Percentiles rank a stretch among this genome's conserved stretches.
phyloP scores from a whole-genome alignment of 2,888 invertebrate genomes.

The Synergus japonicus region DNA sequence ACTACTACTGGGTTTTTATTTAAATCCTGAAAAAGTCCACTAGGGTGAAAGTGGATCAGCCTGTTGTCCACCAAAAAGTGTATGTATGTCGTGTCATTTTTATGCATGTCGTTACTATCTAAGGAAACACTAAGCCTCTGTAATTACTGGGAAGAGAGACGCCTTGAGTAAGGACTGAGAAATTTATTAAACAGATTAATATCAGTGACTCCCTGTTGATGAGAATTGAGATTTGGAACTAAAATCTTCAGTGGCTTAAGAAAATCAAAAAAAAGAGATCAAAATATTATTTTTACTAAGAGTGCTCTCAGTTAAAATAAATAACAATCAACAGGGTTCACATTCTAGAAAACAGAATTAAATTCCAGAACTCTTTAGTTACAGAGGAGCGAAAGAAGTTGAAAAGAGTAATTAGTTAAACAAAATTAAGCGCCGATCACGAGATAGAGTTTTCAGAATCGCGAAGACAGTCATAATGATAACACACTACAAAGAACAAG shows the following conservation, averaged over 20 bases:
- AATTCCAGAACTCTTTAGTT: conserved; percentile 43
- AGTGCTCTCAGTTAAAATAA: not conserved
- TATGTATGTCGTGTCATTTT: conserved; percentile 9
- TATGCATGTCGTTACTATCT: not conserved
- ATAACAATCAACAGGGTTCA: conserved; percentile 10
- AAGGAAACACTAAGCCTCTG: not conserved
- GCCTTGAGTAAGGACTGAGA: not conserved
- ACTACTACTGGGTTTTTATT: not conserved
- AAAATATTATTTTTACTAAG: not conserved
- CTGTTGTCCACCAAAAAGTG: not conserved
- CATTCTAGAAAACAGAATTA: conserved; percentile 15
- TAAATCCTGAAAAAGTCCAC: too few species aligned
- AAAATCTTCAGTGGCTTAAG: not conserved
- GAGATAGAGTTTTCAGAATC: conserved; percentile 39
- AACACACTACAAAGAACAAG: conserved; percentile 8
- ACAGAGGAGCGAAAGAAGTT: conserved; percentile 50
- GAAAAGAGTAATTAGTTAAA: conserved; percentile 54
- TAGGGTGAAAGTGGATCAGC: not conserved
- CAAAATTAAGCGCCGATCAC: conserved; percentile 54
- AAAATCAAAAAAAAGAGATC: not conserved
- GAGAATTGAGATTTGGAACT: not conserved
- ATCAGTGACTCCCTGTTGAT: conserved; percentile 21
- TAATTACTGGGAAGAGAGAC: not conserved
- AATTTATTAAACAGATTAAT: conserved; percentile 6
- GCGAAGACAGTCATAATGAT: conserved; percentile 37